Percentiles rank a stretch among this genome's conserved stretches.
Evolutionary conservation across 2,888 invertebrate species (phyloP).

Genomic region (Therioaphis trifolii): DNA sequence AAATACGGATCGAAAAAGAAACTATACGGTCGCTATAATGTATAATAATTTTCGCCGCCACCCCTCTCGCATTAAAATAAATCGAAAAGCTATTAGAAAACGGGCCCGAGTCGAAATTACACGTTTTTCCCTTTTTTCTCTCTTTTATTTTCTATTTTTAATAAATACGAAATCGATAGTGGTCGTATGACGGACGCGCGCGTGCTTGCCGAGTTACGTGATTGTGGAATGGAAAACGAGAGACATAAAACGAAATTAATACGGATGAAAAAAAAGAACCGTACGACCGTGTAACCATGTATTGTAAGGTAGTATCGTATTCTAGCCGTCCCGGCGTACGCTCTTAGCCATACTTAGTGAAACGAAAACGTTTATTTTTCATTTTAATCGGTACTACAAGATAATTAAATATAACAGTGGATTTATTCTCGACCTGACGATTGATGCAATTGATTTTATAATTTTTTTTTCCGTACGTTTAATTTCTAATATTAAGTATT

Average conservation of each 20-base stretch:
- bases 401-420: too few species aligned
- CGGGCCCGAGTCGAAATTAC: not conserved
- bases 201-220: not conserved
- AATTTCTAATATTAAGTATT: too few species aligned
- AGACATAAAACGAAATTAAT: not conserved
- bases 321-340: too few species aligned
- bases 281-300: not conserved
- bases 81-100: slow-evolving; percentile 15
- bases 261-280: not conserved
- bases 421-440: too few species aligned
- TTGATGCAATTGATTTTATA: too few species aligned
- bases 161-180: not conserved
- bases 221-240: not conserved
- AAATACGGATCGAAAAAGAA: not conserved
- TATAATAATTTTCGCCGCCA: not conserved
- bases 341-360: too few species aligned
- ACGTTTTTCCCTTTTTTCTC: not conserved
- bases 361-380: too few species aligned
- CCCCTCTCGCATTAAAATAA: not conserved
- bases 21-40: too few species aligned
- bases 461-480: too few species aligned
- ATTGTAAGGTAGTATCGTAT: not conserved
- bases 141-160: not conserved
- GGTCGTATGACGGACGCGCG: not conserved
- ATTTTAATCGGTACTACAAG: too few species aligned